phyloP scores from a whole-genome alignment of 2,888 invertebrate genomes.

The Anthoptus insignis region DNA sequence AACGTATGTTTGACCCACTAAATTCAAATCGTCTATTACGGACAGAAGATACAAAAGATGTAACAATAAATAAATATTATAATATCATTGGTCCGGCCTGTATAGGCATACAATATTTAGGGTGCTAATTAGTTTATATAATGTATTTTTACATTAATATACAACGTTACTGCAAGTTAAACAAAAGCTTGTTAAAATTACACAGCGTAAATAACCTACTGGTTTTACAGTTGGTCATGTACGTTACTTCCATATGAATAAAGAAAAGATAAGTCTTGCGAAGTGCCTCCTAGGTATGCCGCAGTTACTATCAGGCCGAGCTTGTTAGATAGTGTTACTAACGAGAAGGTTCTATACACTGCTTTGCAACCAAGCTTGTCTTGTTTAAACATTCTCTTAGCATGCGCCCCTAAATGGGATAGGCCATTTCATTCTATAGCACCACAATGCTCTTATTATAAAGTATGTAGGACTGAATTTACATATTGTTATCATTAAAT shows the following conservation, averaged over 20 bases:
- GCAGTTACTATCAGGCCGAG: conserved; percentile 13
- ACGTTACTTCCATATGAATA: not conserved
- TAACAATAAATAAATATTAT: no score
- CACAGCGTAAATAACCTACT: no score
- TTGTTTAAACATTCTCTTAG: conserved; percentile 38
- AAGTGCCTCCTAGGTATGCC: not conserved
- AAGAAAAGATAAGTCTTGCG: not conserved
- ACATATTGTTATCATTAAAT: conserved; percentile 39
- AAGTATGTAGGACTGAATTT: conserved; percentile 33
- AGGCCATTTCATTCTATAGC: conserved; percentile 32
- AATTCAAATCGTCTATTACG: no score
- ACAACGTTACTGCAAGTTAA: no score
- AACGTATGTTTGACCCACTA: no score
- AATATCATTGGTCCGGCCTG: no score
- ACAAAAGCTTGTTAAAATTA: no score
- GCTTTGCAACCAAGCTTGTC: conserved; percentile 31
- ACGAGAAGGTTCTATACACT: conserved; percentile 32
- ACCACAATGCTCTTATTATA: conserved; percentile 38
- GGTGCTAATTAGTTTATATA: no score
- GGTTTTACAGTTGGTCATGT: no score
- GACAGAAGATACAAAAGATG: no score
- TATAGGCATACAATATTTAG: no score
- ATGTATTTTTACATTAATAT: no score
- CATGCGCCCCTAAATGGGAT: conserved; percentile 32
- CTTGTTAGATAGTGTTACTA: conserved; percentile 39